phyloP scores from a whole-genome alignment of 1,140 invertebrate genomes.

The Aphidius gifuensis region DNA sequence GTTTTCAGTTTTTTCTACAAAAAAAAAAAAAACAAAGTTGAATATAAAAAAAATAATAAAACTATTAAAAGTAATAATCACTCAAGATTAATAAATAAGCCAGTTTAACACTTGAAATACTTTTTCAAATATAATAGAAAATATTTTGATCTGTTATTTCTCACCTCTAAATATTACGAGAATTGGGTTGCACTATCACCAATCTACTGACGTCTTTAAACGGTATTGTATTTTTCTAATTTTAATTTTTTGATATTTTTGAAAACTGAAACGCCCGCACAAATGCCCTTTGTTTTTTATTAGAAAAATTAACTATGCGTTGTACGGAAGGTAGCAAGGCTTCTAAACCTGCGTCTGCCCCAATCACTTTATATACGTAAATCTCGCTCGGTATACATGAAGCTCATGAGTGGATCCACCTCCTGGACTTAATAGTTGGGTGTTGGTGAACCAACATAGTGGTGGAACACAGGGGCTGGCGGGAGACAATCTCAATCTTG shows the following conservation, averaged over 20 bases:
- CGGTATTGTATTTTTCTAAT: too few relatives aligned
- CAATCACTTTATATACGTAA: constrained; percentile 55
- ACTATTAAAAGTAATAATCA: background rate
- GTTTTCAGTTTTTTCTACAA: constrained; percentile 13
- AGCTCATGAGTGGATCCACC: constrained; percentile 28
- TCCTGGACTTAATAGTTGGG: constrained; percentile 21
- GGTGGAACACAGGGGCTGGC: background rate
- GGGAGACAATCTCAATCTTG: background rate
- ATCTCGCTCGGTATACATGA: constrained; percentile 43
- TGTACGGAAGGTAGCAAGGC: constrained; percentile 44
- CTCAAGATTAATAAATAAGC: background rate
- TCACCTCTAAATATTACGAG: constrained; percentile 7
- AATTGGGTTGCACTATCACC: background rate
- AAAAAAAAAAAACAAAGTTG: background rate
- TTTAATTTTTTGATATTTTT: too few relatives aligned
- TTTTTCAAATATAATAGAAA: too few relatives aligned
- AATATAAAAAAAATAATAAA: constrained; percentile 3
- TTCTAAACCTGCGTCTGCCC: constrained; percentile 52
- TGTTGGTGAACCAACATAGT: background rate
- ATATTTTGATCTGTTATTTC: background rate
- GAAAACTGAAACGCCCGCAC: too few relatives aligned
- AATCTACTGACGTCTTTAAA: background rate
- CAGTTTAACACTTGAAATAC: background rate
- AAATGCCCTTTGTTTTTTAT: too few relatives aligned
- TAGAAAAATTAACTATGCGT: constrained; percentile 30